Base-by-base conservation (phyloP, 2,113 vertebrate species). In the Callithrix jacchus region DNA sequence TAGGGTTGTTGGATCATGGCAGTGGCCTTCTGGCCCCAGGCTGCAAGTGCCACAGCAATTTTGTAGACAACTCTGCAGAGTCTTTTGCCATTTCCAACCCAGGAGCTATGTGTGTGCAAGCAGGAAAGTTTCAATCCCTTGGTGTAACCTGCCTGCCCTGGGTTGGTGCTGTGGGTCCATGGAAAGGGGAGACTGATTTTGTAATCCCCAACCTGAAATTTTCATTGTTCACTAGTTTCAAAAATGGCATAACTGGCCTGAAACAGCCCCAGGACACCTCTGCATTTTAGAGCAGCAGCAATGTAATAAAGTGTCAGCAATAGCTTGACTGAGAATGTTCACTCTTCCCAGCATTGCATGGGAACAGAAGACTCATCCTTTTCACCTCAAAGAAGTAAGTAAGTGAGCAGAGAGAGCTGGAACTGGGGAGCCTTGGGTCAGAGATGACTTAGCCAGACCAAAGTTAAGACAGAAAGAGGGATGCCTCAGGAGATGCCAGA, bases 401-500 rank as follows among this genome's bases (percentile, higher is more conserved):
- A 56, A 40, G 2, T 81, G 66, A 86, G n/a, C 21, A 8, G 56
- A 86, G 20, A 12, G 37, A 71, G 73, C 20, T 80, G 21, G 35
- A 66, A 35, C 2, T 87, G 30, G n/a, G 37, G 20, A 71, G 0
- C 25, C 74, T 74, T 54, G 25, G 66, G 61, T 35, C 45, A 77
- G n/a, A 23, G 6, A 74, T 58, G 81, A 68, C 8, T 74, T 49
- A 66, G 14, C 35, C 66, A 83, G 84, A 54, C 21, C 27, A 64
- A 91, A 86, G 56, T 73, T 73, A 54, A n/a, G 32, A 35, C 3
- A 45, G 47, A 20, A 87, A 6, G 6, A 52, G 25, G 10, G 0
- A 8, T 2, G 0, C 9, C 6, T 2, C 5, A 13, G n/a, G 49
- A n/a, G 23, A 54, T 6, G 14, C 25, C 56, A 42, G 23, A 4